Conservation (phyloP, 92 coral and sea anemone genomes). For the Epizoanthus scotinus region DNA sequence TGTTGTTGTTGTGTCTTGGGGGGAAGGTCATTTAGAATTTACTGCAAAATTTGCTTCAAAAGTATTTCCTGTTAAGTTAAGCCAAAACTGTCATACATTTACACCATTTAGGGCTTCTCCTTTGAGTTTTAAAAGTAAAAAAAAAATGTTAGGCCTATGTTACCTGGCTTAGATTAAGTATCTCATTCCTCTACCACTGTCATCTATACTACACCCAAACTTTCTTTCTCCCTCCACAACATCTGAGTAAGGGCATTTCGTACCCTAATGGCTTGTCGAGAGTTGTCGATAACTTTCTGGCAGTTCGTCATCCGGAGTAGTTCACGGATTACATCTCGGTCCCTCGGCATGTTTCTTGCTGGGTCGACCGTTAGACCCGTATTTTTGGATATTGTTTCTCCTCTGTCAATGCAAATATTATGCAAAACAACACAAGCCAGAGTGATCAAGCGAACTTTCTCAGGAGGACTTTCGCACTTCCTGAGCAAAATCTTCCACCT, state of each 20-base stretch:
- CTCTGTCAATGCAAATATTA: slow-evolving; percentile 46
- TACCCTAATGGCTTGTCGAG: slow-evolving; percentile 33
- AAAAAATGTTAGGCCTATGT: too few species aligned
- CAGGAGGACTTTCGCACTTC: slow-evolving; percentile 57
- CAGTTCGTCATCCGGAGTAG: slow-evolving; percentile 47
- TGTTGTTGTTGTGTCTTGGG: too few species aligned
- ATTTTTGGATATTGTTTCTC: slow-evolving; percentile 38
- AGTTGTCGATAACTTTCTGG: slow-evolving; percentile 39
- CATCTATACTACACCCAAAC: too few species aligned
- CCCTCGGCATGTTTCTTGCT: slow-evolving; percentile 41
- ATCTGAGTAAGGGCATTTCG: not conserved
- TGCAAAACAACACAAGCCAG: slow-evolving; percentile 54
- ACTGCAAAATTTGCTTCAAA: too few species aligned
- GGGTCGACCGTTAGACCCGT: slow-evolving; percentile 53
- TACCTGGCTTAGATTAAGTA: too few species aligned
- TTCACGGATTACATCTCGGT: slow-evolving; percentile 41
- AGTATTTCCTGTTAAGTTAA: too few species aligned
- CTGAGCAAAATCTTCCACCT: slow-evolving; percentile 45
- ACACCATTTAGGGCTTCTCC: too few species aligned
- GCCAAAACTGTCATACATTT: too few species aligned
- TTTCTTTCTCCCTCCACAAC: too few species aligned
- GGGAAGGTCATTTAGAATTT: too few species aligned
- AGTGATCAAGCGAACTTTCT: slow-evolving; percentile 37
- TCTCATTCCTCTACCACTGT: too few species aligned
- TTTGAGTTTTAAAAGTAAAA: too few species aligned